These are phyloP conservation scores for Peromyscus melanophrys DNA, from an alignment of 2,797 vertebrate genomes.

Conservation along the genomic window DNA sequence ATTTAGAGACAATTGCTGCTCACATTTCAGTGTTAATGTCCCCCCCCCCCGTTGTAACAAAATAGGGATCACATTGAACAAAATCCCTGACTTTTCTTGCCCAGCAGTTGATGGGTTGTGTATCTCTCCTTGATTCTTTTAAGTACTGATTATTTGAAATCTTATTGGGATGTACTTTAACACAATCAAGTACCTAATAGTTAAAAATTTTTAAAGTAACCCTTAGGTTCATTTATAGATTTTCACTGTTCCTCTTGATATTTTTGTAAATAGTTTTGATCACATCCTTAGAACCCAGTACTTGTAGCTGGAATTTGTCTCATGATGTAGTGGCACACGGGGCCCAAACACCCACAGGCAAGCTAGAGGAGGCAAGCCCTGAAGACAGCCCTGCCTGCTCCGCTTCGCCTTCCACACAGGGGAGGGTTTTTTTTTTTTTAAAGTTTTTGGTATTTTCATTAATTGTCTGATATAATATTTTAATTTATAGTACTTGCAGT, in stretches of 20 bases:
- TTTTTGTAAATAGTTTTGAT: neutral
- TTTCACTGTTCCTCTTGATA: neutral
- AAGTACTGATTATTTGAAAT: neutral
- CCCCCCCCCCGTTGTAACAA: neutral
- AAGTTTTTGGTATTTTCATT: neutral
- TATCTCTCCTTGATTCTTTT: neutral
- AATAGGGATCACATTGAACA: neutral
- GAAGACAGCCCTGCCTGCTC: accelerated
- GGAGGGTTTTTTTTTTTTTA: neutral
- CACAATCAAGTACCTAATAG: neutral
- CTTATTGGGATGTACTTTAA: neutral
- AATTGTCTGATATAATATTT: neutral
- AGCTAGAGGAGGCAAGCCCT: accelerated
- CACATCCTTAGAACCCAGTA: neutral
- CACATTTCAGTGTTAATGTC: neutral
- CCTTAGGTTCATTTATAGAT: neutral
- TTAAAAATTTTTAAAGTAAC: neutral
- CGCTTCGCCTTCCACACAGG: neutral
- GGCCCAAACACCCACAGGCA: neutral
- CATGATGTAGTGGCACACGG: accelerated
- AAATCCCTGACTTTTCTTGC: neutral
- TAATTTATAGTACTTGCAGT: neutral
- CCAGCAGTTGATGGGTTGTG: neutral
- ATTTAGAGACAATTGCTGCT: neutral
- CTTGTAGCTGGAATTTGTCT: neutral